These are phyloP conservation scores for Neotoma lepida DNA, from an alignment of 2,113 vertebrate species.

Conservation along the genomic window DNA sequence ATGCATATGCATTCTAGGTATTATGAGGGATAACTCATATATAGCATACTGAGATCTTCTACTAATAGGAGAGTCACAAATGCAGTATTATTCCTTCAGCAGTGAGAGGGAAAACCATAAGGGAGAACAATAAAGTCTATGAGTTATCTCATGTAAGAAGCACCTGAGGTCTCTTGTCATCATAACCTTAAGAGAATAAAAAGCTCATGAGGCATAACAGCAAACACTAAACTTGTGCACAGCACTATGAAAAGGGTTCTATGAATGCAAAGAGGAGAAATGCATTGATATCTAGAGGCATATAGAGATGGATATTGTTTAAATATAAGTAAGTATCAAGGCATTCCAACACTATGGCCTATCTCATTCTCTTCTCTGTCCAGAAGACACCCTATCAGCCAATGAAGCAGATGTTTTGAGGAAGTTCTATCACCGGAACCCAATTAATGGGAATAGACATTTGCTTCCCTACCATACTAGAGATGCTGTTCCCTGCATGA, in stretches of 20 bases:
- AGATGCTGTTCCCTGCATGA: background rate
- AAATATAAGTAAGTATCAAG: conserved; percentile 17
- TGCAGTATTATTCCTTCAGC: background rate
- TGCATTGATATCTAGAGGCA: background rate
- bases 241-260: background rate
- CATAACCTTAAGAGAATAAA: conserved; percentile 56
- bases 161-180: background rate
- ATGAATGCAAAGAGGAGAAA: background rate
- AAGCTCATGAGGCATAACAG: background rate
- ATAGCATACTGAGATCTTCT: background rate
- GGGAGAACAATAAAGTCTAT: conserved; percentile 37
- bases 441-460: background rate
- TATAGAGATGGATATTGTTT: background rate
- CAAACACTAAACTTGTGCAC: conserved; percentile 6
- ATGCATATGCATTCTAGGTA: background rate
- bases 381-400: background rate
- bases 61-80: conserved; percentile 17
- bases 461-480: background rate
- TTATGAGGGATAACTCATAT: conserved; percentile 4
- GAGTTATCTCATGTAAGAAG: conserved; percentile 5
- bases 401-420: background rate
- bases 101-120: conserved; percentile 43
- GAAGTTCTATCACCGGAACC: background rate
- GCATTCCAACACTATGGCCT: background rate
- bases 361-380: background rate